phyloP scores from a whole-genome alignment of 2,113 vertebrate species.

The Toxostoma redivivum region DNA sequence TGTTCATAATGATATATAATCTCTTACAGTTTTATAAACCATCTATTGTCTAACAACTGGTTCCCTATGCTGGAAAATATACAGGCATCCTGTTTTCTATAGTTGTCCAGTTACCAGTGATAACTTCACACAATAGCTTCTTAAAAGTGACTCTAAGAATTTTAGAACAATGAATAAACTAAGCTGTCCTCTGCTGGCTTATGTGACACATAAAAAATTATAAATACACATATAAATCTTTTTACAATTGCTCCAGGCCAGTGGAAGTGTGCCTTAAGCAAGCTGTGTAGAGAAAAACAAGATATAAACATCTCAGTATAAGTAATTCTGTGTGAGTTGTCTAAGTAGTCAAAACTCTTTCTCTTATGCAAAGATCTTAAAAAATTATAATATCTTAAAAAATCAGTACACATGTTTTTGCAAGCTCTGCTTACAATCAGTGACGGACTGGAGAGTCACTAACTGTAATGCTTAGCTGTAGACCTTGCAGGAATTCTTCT shows the following conservation, averaged over 20 bases:
- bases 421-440: neutral
- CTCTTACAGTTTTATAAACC: neutral
- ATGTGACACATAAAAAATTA: neutral
- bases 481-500: neutral
- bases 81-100: slow-evolving; percentile 11
- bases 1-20: neutral
- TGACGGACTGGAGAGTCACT: neutral
- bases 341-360: neutral
- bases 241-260: neutral
- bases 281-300: neutral
- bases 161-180: neutral
- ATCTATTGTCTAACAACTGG: neutral
- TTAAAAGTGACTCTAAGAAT: neutral
- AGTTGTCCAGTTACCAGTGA: neutral
- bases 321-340: neutral
- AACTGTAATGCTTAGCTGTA: neutral
- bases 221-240: neutral
- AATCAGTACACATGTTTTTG: neutral
- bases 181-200: neutral
- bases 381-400: neutral
- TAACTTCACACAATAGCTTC: neutral
- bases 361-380: neutral
- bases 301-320: neutral
- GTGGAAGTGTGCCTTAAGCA: neutral
- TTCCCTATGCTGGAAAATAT: neutral